Conservation (phyloP, 2,113 vertebrate genomes). For the Clupea harengus region DNA sequence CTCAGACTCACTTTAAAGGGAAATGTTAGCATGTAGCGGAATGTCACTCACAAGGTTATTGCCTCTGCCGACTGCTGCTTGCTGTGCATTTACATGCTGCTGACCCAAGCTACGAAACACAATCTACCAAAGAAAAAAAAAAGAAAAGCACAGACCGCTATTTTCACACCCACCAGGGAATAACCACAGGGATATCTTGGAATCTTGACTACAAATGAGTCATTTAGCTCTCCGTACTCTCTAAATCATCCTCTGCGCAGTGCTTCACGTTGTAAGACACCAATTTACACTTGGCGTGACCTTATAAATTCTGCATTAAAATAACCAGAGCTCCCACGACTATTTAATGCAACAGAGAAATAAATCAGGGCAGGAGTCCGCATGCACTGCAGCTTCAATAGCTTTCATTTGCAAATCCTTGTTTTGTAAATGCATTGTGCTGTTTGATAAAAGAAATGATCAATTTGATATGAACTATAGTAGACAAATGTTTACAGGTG, state of each 20-base stretch:
- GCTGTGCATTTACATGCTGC: constrained; percentile 69
- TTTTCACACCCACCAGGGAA: constrained; percentile 56
- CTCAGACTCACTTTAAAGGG: constrained; percentile 54
- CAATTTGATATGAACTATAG: neutral
- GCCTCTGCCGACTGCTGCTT: constrained; percentile 56
- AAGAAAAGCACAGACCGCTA: constrained; percentile 47
- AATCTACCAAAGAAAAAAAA: constrained; percentile 61
- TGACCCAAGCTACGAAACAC: constrained; percentile 74
- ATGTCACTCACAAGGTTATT: constrained; percentile 77
- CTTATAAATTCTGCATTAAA: neutral
- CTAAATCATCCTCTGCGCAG: constrained; percentile 54
- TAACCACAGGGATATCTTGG: constrained; percentile 58
- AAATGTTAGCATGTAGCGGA: constrained; percentile 70
- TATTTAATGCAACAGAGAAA: constrained; percentile 9
- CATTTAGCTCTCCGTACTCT: constrained; percentile 55
- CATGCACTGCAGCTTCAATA: neutral
- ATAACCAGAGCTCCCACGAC: constrained; percentile 7
- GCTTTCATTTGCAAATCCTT: neutral
- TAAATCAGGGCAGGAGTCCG: neutral
- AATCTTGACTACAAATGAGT: constrained; percentile 66
- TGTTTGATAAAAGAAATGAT: neutral
- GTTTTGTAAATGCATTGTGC: neutral
- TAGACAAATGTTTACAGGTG: neutral
- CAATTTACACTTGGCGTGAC: constrained; percentile 38
- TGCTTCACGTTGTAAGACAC: constrained; percentile 51